Base-by-base conservation (phyloP, 2,888 invertebrate genomes). In the Watsonalla binaria region DNA sequence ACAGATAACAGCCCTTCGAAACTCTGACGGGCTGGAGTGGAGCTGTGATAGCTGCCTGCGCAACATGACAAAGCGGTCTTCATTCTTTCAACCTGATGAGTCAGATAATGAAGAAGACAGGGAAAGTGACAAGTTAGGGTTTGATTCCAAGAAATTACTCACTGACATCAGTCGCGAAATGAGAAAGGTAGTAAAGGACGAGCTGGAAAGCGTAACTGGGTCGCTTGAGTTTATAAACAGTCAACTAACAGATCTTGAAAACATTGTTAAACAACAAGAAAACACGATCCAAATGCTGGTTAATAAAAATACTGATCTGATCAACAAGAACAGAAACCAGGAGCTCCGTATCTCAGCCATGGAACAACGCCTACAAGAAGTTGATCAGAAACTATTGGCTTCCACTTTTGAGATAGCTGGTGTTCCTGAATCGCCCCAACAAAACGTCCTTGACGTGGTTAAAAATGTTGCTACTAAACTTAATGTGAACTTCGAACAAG, bases 261-360 rank as follows among this genome's bases (percentile, higher is more conserved):
- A 60, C 7, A 53, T 54, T 6, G 45, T 65, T 0, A 52, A 52
- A 54, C 54, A 52, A 11, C 62, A 65, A 15, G 51, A 58, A 15
- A 51, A 0, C 5, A 52, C n/a, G 33, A 60, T 63, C 14, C 56
- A 61, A 35, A 55, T 56, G 4, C 47, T 66, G 1, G 61, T 63
- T 37, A 35, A 62, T 39, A 64, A 68, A 63, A 63, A 68, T 42
- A 47, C 53, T 33, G 65, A 66, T 11, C 48, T 60, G 2, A n/a
- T 51, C 5, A 62, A 62, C 15, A 61, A 55, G 57, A 66, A n/a
- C n/a, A n/a, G n/a, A n/a, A n/a, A n/a, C n/a, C n/a, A n/a, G n/a
- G n/a, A n/a, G n/a, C n/a, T n/a, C 63, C n/a, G 59, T 35, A 45
- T 59, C 6, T 15, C 54, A 35, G 54, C 54, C 5, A 35, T 60